Evolutionary conservation across 2,797 vertebrate genomes (phyloP), one percentile per base, ranked within the genome.

Genomic region (Galago senegalensis): DNA sequence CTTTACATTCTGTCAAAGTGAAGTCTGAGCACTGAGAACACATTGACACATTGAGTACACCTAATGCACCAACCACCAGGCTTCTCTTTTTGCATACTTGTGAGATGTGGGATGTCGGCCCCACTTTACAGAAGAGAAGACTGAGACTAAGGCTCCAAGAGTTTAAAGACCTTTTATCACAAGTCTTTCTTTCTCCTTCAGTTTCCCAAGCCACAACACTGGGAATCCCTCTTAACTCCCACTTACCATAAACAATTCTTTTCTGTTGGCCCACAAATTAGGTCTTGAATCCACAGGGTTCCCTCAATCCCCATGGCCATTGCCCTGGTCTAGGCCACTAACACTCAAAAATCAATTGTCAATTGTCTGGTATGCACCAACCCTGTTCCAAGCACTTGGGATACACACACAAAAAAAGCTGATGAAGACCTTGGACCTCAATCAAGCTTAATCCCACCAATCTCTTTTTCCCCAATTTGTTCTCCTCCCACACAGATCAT

Each of bases 111-210:
- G 21, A 29, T 56, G 53, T 7, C n/a, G 53, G 69, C 58, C n/a
- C 63, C 40, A 69, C 87, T 76, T 85, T 60, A 84, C 21, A 89
- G 43, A n/a, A 56, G n/a, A 87, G 31, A n/a, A 90, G 73, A 70
- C 31, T 1, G 65, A 87, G 73, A 70, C 46, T 1, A 65, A 87
- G 49, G 56, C 58, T 93, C 14, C 0, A 27, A 56, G 53, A 80
- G 11, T 7, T 34, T 63, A 69, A 81, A 29, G 16, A 61, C 43
- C 88, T 95, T 80, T 77, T 23, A n/a, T 69, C 34, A 58, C 37
- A 82, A 43, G 58, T 86, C 82, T 75, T 2, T 20, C 17, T 73
- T 8, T 49, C 3, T 18, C 29, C 20, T 31, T 65, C 11, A 20
- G 4, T 18, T 60, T 37, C 8, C 56, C 46, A 84, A 84, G 31